These are phyloP conservation scores for Bujurquina vittata DNA, from an alignment of 2,113 vertebrate genomes.

Conservation along the genomic window DNA sequence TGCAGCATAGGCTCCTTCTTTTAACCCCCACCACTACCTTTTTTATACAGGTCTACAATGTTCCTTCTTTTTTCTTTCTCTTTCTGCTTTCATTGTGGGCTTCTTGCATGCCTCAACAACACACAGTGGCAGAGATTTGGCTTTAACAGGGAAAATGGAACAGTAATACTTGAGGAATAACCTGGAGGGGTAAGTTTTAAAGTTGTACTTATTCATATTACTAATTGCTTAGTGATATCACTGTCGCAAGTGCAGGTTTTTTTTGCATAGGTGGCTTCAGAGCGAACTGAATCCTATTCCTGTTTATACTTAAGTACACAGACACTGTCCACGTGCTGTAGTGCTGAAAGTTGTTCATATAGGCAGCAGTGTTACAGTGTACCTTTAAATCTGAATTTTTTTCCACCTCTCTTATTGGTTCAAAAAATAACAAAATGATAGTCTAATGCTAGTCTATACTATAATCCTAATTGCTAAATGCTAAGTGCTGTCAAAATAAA, in stretches of 20 bases:
- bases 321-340: slow-evolving; percentile 43
- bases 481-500: neutral
- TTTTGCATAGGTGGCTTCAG: neutral
- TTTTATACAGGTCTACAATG: slow-evolving; percentile 39
- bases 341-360: slow-evolving; percentile 39
- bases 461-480: neutral
- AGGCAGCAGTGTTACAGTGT: neutral
- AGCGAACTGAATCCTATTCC: slow-evolving; percentile 12
- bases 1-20: slow-evolving; percentile 58
- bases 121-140: slow-evolving; percentile 39
- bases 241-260: neutral
- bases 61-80: slow-evolving; percentile 11
- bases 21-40: slow-evolving; percentile 25
- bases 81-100: slow-evolving; percentile 46
- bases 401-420: neutral
- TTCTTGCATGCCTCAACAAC: slow-evolving; percentile 36
- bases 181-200: slow-evolving; percentile 68
- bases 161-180: slow-evolving; percentile 51
- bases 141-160: slow-evolving; percentile 46
- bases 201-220: slow-evolving; percentile 49
- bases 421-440: neutral
- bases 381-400: neutral
- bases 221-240: neutral
- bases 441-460: slow-evolving; percentile 2
- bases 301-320: slow-evolving; percentile 31